Base-by-base conservation (phyloP, 2,113 vertebrate genomes). In the Neopipo cinnamomea region DNA sequence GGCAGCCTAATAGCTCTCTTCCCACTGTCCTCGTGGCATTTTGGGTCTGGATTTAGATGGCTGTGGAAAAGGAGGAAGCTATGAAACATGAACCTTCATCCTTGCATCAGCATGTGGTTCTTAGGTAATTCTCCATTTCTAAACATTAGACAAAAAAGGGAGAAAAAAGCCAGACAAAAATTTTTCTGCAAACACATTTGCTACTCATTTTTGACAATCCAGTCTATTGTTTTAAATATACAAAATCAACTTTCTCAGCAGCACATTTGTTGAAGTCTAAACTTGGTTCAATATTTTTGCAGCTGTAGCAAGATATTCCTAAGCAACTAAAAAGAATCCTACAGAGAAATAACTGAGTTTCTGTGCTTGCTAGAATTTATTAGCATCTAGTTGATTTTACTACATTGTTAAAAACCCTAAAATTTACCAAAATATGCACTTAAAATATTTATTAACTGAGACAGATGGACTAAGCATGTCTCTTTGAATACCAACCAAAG, bases 371-470 rank as follows among this genome's bases (percentile, higher is more conserved):
- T 49, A 85, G 77, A 89, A 84, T 87, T 92, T 92, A 91, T 93
- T 84, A 84, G 23, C 22, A 83, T 76, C 65, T 72, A 89, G 59
- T 89, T 84, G 42, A 92, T 95, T 95, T 91, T 81, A 61, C 27
- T 87, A 67, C 47, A 35, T 47, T 78, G 55, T 91, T 95, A 85
- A 33, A 81, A 81, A 87, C 30, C 12, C 77, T 58, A 80, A 86
- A 86, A 88, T 77, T 85, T 86, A 88, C 66, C 76, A 53, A 95
- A 91, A 84, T 72, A 78, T 24, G 35, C 62, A 75, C 49, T 86
- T 92, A 81, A 59, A 93, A 65, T 92, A 91, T 91, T 96, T 95
- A 88, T 88, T 88, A 89, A 67, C 76, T 33, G 33, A 91, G 72
- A 84, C 89, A 92, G 92, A 96, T 89, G 83, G 94, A 82, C 56